These are phyloP conservation scores for Alaudala cheleensis DNA, from an alignment of 2,113 vertebrate genomes.

Conservation along the genomic window DNA sequence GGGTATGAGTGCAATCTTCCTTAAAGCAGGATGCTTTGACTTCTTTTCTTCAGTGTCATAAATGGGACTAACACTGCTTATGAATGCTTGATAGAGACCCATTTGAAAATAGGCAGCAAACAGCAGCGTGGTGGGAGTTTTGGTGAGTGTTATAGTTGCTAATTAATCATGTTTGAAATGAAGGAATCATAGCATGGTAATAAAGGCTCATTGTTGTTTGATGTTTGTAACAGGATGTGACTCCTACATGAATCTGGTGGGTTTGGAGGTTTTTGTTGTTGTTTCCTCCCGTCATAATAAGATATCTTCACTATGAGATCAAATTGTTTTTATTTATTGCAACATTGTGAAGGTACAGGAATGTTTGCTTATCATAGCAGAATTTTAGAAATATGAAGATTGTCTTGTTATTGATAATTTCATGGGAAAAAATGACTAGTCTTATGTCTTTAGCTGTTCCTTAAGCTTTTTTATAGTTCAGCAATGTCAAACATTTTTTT, in stretches of 20 bases:
- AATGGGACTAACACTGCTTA: constrained; percentile 47
- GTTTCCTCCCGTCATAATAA: constrained; percentile 6
- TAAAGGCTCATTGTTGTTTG: constrained; percentile 76
- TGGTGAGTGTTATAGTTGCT: constrained; percentile 72
- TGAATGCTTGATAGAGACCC: constrained; percentile 50
- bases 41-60: constrained; percentile 39
- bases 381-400: neutral
- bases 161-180: constrained; percentile 75
- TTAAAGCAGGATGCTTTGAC: constrained; percentile 24
- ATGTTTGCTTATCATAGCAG: neutral
- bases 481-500: neutral
- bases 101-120: constrained; percentile 61
- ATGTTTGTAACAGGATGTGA: constrained; percentile 71
- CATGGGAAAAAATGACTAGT: neutral
- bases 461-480: neutral
- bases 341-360: neutral
- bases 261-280: constrained; percentile 50
- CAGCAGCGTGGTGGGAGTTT: constrained; percentile 68
- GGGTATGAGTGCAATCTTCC: constrained; percentile 12
- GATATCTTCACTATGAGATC: neutral
- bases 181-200: constrained; percentile 71
- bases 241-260: constrained; percentile 62
- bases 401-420: neutral
- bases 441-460: neutral
- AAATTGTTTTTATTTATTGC: constrained; percentile 17